Percentiles rank a stretch among this genome's conserved stretches.
Conservation (phyloP, 2,888 invertebrate species). For the Cephus runcator region DNA sequence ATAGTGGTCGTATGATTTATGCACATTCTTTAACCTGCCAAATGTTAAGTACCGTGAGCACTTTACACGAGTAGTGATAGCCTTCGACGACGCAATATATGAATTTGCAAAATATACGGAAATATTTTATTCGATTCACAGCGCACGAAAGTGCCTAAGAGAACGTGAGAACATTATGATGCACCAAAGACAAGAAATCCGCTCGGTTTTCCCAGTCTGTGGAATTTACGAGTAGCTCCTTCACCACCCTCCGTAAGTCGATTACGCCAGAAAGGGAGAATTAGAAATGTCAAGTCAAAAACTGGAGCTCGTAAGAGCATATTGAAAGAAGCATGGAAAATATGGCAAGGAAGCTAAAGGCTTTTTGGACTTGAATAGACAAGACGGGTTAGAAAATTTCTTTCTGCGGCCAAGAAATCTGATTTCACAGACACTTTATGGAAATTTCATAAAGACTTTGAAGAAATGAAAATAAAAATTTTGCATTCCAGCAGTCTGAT, state of each 20-base stretch:
- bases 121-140: neutral
- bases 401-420: conserved; percentile 6
- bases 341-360: neutral
- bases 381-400: conserved; percentile 33
- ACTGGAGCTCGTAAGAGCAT: conserved; percentile 47
- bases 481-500: conserved; percentile 21
- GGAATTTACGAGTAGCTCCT: neutral
- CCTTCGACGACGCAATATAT: neutral
- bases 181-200: conserved; percentile 11
- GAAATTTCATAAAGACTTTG: neutral
- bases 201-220: conserved; percentile 18
- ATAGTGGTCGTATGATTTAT: too few relatives aligned
- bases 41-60: neutral
- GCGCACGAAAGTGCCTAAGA: neutral
- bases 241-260: conserved; percentile 44
- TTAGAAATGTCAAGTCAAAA: conserved; percentile 57
- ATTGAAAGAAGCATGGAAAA: conserved; percentile 47
- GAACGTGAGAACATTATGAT: neutral
- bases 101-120: neutral
- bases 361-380: conserved; percentile 36
- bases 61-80: neutral
- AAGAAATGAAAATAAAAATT: neutral
- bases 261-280: conserved; percentile 47
- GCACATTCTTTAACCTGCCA: neutral
- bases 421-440: neutral